phyloP scores from a whole-genome alignment of 2,888 invertebrate genomes.

The Apodemia duryi region DNA sequence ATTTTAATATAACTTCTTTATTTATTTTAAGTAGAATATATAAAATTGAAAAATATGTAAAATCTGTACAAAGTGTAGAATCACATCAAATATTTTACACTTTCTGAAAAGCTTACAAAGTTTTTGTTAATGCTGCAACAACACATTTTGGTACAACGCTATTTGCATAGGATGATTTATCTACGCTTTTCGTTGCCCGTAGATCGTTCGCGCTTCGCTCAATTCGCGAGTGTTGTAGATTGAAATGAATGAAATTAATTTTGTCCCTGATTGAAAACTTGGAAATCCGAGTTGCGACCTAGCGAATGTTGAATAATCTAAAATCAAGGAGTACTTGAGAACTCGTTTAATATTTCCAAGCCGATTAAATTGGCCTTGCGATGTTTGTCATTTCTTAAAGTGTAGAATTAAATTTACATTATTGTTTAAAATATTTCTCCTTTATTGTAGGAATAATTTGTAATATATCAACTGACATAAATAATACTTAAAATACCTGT shows the following conservation, averaged over 20 bases:
- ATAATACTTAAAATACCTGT: too few species aligned
- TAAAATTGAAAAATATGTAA: too few species aligned
- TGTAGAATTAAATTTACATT: background rate
- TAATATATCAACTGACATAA: too few species aligned
- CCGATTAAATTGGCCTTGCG: constrained; percentile 2
- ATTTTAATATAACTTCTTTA: too few species aligned
- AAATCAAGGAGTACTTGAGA: constrained; percentile 1
- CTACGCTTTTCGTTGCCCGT: background rate
- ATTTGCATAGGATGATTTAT: background rate
- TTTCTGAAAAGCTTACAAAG: too few species aligned
- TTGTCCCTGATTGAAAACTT: constrained; percentile 55
- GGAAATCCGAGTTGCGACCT: constrained; percentile 16
- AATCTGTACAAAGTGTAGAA: too few species aligned
- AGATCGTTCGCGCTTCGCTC: background rate
- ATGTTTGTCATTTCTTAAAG: background rate
- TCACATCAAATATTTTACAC: too few species aligned
- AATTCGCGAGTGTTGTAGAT: constrained; percentile 42
- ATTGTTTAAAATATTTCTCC: background rate
- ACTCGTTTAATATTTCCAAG: constrained; percentile 8
- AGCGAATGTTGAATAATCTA: background rate
- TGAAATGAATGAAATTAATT: constrained; percentile 59
- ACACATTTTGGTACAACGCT: background rate
- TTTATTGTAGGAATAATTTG: too few species aligned
- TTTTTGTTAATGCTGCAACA: too few species aligned
- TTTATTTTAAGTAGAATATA: too few species aligned